Base-by-base conservation (phyloP, 2,113 vertebrate genomes). In the Danionella cerebrum region DNA sequence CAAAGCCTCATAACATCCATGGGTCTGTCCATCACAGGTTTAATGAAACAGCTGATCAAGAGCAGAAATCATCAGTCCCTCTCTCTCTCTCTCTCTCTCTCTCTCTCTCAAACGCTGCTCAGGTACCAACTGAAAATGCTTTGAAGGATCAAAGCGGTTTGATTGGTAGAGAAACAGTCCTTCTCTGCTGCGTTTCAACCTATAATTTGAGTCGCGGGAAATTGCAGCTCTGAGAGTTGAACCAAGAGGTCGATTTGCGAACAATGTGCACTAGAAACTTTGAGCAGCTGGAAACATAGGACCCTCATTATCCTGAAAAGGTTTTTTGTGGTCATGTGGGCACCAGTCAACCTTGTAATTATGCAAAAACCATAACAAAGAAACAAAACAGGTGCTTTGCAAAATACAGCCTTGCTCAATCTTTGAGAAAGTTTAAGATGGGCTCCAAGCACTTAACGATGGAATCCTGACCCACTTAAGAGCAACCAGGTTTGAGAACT, bases 221-320 rank as follows among this genome's bases (percentile, higher is more conserved):
- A 76, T 52, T 72, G 58, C 54, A 39, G 52, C 24, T 67, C 16
- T 39, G 59, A 51, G 54, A 70, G 47, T 1, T 14, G 42, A 45
- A 44, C 52, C 59, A 71, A 63, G 36, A 29, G 21, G 31, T 35
- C 44, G 47, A 65, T 58, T 76, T 72, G 33, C 52, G 21, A 70
- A 76, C 70, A 75, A 75, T 48, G 19, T 29, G 55, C 16, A 38
- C 75, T 69, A 70, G 57, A 70, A 74, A 72, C 60, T 50, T 51
- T 10, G n/a, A 19, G 14, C 35, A 24, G 54, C 57, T 33, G 42
- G 29, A n/a, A 48, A 18, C 31, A 5, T 18, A n/a, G 14, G 5
- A 60, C 39, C 27, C 24, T 45, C 12, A 45, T 45, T 19, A 60
- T 60, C 31, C 27, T 45, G 16, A 6, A 13, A 45, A 9, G 12